Base-by-base conservation (phyloP, 23 tunicate species). In the Trididemnum clinides region DNA sequence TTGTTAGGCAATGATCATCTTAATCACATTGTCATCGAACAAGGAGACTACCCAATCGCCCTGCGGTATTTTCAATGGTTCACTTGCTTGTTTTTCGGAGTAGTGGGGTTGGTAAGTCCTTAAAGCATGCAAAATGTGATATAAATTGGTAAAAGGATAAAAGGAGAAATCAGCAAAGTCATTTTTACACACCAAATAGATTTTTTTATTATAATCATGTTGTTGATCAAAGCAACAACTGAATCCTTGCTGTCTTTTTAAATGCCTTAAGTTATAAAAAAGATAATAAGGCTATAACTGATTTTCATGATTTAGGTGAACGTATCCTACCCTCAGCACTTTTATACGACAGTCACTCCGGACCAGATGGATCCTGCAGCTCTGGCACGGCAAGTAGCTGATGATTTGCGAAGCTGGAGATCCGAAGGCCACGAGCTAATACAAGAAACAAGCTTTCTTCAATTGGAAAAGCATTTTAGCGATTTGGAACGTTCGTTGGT, bases 11-110 rank as follows among this genome's bases (percentile, higher is more conserved):
- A 59, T 26, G 82, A 83, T 51, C 83, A 71, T 3, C 65, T 78
- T 38, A 73, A 78, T 28, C 86, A 85, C 18, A 39, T 75, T 72
- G 72, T 79, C 0, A 50, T 94, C 31, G 77, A 82, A 29, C 65
- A 51, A 30, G 84, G 66, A 23, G 82, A 89, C 34, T 94, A 89
- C 59, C 98, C 98, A 18, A 31, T 66, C 12, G 90, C 90, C 10
- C 57, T 94, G 64, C 90, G 77, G 10, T 38, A 64, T 20, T 80
- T 89, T 31, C 94, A 89, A 51, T 89, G 87, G 87, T 0, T 71
- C 1, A 85, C 92, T n/a, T 93, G 92, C 51, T 4, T 88, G 0
- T 71, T 49, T 37, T 88, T 93, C 73, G 39, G 71, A 15, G 12
- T 51, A 0, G 35, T 93, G 28, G 90, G 88, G 34, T 0, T 82